Evolutionary conservation across 2,888 invertebrate species (phyloP), one percentile per base, ranked within the genome.

Genomic region (Diplolepis rosae): DNA sequence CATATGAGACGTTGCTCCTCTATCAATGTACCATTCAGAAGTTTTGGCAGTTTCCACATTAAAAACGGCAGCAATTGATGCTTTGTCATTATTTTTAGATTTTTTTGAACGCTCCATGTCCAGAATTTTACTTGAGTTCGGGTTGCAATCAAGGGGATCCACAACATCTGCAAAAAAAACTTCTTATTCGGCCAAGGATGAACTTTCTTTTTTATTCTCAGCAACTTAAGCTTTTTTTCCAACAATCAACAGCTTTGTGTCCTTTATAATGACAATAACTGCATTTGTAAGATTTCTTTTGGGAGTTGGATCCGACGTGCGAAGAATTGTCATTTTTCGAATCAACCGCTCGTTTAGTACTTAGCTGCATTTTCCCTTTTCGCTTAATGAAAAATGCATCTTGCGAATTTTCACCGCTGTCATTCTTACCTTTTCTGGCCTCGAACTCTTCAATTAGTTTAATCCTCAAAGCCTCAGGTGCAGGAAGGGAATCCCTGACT

Each of bases 1-100:
- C 71, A 75, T 73, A 45, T 75, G 75, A 15, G 73, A 75, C n/a
- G 73, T 75, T 11, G 69, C 68, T 66, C 73, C 75, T 11, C 69
- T 69, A 35, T 75, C 73, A 24, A 75, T 27, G 39, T 73, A 75
- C 71, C 75, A 73, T 4, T 61, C 52, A 30, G 50, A 65, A 65
- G 15, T 54, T 45, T 52, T 48, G 11, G 24, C 28, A 48, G 51
- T 32, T 69, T 35, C 65, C 6, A 45, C 68, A 15, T 22, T 51
- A 28, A 68, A 68, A 54, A 51, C 69, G 24, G 35, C 65, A 18
- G 68, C 68, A 42, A 68, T 68, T 11, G 39, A 24, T 13, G 68
- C 22, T 56, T 68, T 39, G 13, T 39, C 2, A 39, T 13, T 39
- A n/a, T 39, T 39, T n/a, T 39, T 1, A 1, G 3, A 35, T n/a